Percentiles rank a stretch among this genome's conserved stretches.
Evolutionary conservation across 2,797 vertebrate genomes (phyloP).

Genomic region (Mormyrops boulengeri): DNA sequence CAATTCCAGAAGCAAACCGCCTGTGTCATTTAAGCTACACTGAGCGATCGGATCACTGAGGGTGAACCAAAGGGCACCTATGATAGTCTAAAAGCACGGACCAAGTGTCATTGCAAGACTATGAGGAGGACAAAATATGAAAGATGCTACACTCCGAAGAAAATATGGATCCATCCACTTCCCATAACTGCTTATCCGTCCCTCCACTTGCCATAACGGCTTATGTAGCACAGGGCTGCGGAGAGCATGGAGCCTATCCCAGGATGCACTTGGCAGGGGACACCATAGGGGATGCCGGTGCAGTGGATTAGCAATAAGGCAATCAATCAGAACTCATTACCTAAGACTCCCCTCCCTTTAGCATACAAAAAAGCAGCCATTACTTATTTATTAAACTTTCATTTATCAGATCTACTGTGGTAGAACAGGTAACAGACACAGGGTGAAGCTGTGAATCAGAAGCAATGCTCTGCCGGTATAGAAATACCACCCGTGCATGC

Average conservation of each 20-base stretch:
- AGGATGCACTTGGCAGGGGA: background rate
- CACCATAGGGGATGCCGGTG: background rate
- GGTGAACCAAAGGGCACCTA: background rate
- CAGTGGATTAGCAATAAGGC: background rate
- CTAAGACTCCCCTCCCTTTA: background rate
- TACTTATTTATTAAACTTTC: background rate
- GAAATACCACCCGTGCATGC: background rate
- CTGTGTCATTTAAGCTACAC: background rate
- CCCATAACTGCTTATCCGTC: background rate
- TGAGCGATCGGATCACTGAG: background rate
- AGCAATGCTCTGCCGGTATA: background rate
- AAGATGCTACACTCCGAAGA: background rate
- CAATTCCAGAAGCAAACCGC: background rate
- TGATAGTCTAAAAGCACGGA: background rate
- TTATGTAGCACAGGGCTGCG: background rate
- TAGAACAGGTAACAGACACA: background rate
- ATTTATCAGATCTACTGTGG: background rate
- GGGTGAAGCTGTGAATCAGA: background rate
- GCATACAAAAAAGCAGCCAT: background rate
- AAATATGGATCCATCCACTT: background rate
- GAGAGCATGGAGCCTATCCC: background rate
- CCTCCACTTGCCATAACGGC: background rate
- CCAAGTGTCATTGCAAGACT: background rate
- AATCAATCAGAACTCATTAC: background rate
- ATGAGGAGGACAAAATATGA: background rate